These are phyloP conservation scores for Saturnia pavonia DNA, from an alignment of 2,888 invertebrate genomes.

Conservation along the genomic window DNA sequence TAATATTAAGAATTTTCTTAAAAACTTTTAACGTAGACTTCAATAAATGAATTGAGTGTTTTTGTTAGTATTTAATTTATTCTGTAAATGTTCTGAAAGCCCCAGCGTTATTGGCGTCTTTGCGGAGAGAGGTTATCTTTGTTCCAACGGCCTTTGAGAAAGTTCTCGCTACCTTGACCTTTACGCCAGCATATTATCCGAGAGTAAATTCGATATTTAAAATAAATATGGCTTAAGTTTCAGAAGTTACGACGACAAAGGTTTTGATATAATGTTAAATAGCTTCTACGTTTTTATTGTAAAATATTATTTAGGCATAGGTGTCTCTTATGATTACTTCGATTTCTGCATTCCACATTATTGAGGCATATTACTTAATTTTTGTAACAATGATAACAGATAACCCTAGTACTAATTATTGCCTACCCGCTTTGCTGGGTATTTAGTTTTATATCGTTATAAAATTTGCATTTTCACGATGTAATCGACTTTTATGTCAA, in stretches of 20 bases:
- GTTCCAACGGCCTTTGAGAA: not conserved
- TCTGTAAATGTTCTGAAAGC: not conserved
- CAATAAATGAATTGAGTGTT: too few species aligned
- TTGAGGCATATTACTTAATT: too few species aligned
- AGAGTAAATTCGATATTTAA: not conserved
- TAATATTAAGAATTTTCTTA: not conserved
- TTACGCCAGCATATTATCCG: not conserved
- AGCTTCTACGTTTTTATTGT: not conserved
- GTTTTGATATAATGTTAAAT: too few species aligned
- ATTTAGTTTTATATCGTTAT: too few species aligned
- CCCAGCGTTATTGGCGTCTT: not conserved
- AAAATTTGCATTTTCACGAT: too few species aligned
- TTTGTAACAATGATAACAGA: too few species aligned
- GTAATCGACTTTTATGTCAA: too few species aligned
- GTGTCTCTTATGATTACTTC: not conserved
- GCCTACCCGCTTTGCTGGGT: too few species aligned
- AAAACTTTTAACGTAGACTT: not conserved
- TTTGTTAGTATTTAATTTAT: conserved; percentile 13
- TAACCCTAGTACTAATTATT: too few species aligned
- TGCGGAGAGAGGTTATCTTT: not conserved
- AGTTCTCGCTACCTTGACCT: conserved; percentile 13
- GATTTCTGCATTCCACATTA: too few species aligned
- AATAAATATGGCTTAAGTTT: not conserved
- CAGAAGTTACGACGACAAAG: not conserved
- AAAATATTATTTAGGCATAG: too few species aligned